Conservation (phyloP, 2,797 vertebrate genomes). For the Sebastiscus albofasciatus region DNA sequence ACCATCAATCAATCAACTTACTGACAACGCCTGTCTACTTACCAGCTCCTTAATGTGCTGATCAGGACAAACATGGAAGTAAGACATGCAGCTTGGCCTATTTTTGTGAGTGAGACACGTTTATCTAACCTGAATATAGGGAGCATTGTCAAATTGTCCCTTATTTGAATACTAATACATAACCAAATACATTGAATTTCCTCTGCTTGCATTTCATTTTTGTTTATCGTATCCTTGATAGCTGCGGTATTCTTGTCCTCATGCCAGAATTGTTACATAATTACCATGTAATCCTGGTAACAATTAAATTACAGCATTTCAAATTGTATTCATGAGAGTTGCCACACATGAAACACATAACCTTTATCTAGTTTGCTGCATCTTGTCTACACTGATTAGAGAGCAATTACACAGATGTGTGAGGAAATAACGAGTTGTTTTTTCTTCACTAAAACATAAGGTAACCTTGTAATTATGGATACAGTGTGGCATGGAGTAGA, state of each 20-base stretch:
- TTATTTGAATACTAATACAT: not conserved
- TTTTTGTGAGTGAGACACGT: conserved; percentile 26
- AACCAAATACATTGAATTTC: not conserved
- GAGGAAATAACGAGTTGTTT: conserved; percentile 48
- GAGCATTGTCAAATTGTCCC: not conserved
- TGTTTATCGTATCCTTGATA: not conserved
- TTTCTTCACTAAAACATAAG: conserved; percentile 40
- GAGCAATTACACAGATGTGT: conserved; percentile 60
- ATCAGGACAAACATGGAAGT: conserved; percentile 48
- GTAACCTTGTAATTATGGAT: conserved; percentile 34
- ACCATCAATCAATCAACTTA: conserved; percentile 48
- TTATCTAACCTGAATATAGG: not conserved
- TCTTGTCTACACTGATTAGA: conserved; percentile 63
- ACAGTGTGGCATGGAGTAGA: conserved; percentile 29
- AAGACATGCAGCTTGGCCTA: conserved; percentile 15
- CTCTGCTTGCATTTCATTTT: not conserved
- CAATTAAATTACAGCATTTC: conserved; percentile 62
- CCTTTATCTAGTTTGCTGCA: conserved; percentile 59
- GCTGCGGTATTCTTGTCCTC: not conserved
- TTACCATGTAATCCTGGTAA: conserved; percentile 54
- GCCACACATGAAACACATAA: conserved; percentile 42
- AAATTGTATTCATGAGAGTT: conserved; percentile 53
- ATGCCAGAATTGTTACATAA: conserved; percentile 36
- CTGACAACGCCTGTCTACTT: conserved; percentile 35
- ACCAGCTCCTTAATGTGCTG: conserved; percentile 45